Evolutionary conservation across 2,113 vertebrate species (phyloP), one percentile per base, ranked within the genome.

Genomic region (Sardina pilchardus): DNA sequence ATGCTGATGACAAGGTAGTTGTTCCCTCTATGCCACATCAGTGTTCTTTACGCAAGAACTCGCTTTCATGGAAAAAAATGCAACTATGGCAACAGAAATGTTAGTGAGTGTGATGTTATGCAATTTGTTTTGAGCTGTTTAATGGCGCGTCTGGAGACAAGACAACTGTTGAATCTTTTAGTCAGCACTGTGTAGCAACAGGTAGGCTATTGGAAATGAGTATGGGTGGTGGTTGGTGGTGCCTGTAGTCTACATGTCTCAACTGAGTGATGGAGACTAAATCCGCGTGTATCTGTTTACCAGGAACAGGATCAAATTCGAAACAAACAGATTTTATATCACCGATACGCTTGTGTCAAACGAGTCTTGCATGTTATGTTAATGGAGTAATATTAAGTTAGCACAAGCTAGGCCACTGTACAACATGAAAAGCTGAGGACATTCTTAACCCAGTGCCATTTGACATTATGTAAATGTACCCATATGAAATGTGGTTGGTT

Each of bases 41-140:
- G 50, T 63, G 21, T n/a, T 34, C n/a, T 71, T 71, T 34, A 26
- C 26, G 14, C 63, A 3, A 26, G 1, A 30, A 34, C 63, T 71
- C n/a, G 63, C 16, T 71, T 71, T 71, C 26, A 12, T 71, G 63
- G 9, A 10, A 10, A 34, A 34, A 26, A 34, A 71, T 26, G n/a
- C 8, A 30, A 10, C n/a, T 34, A 71, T 71, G 63, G 26, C 26
- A 34, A 30, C 63, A 34, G 56, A 71, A 34, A 34, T 71, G 63
- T n/a, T 12, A 67, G 2, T 30, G 63, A 71, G 63, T 71, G 63
- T 71, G 63, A 71, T 71, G 63, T 71, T 71, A 71, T 71, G 63
- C 30, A 17, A 71, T 71, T 71, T 71, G 16, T 16, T 34, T 9
- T 34, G 63, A 71, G n/a, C 9, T 71, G 6, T 71, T 71, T 34